phyloP scores from a whole-genome alignment of 2,797 vertebrate genomes.

The Knipowitschia caucasica region DNA sequence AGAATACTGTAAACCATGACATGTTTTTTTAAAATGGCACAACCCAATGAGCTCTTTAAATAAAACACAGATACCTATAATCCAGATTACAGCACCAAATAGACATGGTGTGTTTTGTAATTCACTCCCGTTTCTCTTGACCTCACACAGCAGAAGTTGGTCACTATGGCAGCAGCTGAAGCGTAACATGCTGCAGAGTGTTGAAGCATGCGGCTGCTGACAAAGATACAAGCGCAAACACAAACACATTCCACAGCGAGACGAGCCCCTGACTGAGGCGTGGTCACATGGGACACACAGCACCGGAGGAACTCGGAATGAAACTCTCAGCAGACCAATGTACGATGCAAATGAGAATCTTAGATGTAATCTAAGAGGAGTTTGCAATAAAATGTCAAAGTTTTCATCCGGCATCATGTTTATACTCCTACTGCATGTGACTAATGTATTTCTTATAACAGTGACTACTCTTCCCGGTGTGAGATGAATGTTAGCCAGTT shows the following conservation, averaged over 20 bases:
- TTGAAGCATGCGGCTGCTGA: slow-evolving; percentile 40
- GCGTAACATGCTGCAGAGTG: slow-evolving; percentile 27
- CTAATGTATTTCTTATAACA: no score
- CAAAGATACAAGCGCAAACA: slow-evolving; percentile 39
- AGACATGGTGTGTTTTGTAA: not conserved
- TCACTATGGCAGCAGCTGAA: not conserved
- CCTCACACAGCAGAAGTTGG: not conserved
- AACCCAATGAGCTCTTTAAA: no score
- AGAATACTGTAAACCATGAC: no score
- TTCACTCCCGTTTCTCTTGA: not conserved
- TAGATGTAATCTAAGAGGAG: slow-evolving; percentile 2
- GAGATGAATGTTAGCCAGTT: no score
- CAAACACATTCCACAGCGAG: slow-evolving; percentile 59
- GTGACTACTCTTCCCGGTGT: no score
- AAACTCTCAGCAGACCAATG: not conserved
- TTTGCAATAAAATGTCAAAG: not conserved
- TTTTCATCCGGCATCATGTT: no score
- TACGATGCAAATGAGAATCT: not conserved
- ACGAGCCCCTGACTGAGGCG: slow-evolving; percentile 14
- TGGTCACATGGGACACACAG: not conserved
- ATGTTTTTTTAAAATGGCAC: no score
- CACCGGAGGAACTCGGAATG: not conserved
- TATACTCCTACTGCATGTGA: no score
- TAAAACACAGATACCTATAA: no score
- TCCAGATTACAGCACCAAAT: no score